Evolutionary conservation across 2,113 vertebrate species (phyloP).

Genomic region (Psettodes erumei): DNA sequence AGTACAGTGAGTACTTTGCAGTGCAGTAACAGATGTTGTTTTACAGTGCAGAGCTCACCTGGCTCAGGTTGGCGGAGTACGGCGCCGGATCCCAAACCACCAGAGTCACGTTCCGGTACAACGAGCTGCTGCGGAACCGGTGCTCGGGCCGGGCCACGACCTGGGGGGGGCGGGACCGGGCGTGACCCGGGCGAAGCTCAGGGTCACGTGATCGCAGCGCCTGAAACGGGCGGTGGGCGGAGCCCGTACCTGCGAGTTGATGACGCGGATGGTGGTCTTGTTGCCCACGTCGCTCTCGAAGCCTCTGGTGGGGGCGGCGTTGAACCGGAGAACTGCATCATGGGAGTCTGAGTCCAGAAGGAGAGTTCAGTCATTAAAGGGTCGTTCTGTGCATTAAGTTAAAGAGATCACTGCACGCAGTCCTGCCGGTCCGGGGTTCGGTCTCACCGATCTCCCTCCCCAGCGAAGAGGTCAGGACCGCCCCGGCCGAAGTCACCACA

Average conservation of each 20-base stretch:
- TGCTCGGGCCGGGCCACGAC: not conserved
- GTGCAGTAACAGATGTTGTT: no score
- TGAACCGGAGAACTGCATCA: slow-evolving; percentile 92
- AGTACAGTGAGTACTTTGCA: no score
- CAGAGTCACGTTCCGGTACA: slow-evolving; percentile 1
- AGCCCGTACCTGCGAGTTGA: slow-evolving; percentile 91
- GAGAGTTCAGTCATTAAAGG: not conserved
- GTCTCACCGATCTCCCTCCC: slow-evolving; percentile 27
- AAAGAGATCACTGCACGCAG: no score
- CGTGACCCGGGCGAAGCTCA: no score
- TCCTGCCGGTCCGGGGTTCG: no score
- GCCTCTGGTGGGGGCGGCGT: slow-evolving; percentile 88
- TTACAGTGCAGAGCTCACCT: no score
- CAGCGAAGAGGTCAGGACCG: slow-evolving; percentile 17
- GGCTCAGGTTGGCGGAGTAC: slow-evolving; percentile 6
- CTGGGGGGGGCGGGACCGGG: not conserved
- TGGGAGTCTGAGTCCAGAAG: slow-evolving; percentile 85
- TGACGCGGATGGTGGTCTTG: slow-evolving; percentile 91
- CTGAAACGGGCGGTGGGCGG: no score
- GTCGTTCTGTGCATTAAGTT: no score
- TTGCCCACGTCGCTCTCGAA: slow-evolving; percentile 92
- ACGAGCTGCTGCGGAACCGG: slow-evolving; percentile 3
- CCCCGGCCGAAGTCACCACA: slow-evolving; percentile 6
- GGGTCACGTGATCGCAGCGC: no score
- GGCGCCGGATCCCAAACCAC: slow-evolving; percentile 25